Evolutionary conservation across 2,888 invertebrate species (phyloP), one percentile per base, ranked within the genome.

Genomic region (Criorhina ranunculi): DNA sequence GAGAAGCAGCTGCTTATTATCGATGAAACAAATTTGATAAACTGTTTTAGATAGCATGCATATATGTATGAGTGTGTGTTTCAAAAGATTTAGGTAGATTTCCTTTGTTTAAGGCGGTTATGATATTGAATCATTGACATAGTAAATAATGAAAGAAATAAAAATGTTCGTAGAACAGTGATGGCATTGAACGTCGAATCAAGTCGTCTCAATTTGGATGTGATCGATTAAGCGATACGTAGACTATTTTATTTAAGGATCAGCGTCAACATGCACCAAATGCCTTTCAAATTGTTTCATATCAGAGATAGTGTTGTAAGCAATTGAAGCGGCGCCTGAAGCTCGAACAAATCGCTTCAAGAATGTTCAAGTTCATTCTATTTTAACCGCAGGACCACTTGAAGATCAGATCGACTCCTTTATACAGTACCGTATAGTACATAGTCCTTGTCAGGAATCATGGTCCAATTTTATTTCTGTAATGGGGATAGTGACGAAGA

Each of bases 1-100:
- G 51, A 42, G 24, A 40, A 42, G 83, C 83, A 83, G 83, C 67
- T 83, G 83, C 73, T n/a, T 55, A 24, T 60, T 83, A 69, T 60
- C 73, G 83, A 83, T 83, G 83, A 67, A 64, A 73, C 62, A 73
- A 53, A 51, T 75, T 83, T 78, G 83, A 83, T 83, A 83, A 83
- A 78, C 78, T 67, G 53, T 77, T 72, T 82, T 46, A 42, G 51
- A 81, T 70, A 64, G 42, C 60, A 72, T 35, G 3, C 29, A 55
- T 11, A 31, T 12, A 51, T 37, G 35, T 19, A 8, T 12, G 31
- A 2, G n/a, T 5, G 8, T 24, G 40, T 15, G 17, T 9, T 40
- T 53, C 19, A 15, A 17, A 9, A 35, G 66, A 51, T 51, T 12
- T 29, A 62, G 60, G 51, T 51, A 51, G 72, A 62, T 53, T 35